phyloP scores from a whole-genome alignment of 1,140 invertebrate species.

The Rhynchophorus ferrugineus region DNA sequence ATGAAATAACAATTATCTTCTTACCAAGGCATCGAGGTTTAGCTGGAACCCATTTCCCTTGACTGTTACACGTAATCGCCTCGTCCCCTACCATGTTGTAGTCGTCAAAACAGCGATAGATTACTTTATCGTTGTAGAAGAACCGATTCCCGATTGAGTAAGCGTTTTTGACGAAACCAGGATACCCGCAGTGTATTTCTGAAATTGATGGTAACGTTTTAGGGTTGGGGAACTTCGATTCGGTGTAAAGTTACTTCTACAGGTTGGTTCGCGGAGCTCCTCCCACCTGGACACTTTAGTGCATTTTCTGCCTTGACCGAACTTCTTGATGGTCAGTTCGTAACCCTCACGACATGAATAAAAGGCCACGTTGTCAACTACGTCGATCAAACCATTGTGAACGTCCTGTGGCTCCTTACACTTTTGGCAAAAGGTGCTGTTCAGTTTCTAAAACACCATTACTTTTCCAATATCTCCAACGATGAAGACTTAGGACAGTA shows the following conservation, averaged over 20 bases:
- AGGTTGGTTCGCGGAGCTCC: conserved; percentile 40
- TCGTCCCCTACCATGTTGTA: conserved; percentile 45
- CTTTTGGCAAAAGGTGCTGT: conserved; percentile 45
- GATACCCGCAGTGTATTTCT: conserved; percentile 50
- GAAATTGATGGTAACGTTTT: conserved; percentile 18
- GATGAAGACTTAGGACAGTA: too few relatives aligned
- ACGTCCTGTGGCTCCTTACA: conserved; percentile 45
- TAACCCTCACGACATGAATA: conserved; percentile 51
- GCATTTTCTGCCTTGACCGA: conserved; percentile 40
- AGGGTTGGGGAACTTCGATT: too few relatives aligned
- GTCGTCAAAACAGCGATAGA: conserved; percentile 47
- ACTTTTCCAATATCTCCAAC: too few relatives aligned
- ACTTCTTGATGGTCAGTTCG: conserved; percentile 37
- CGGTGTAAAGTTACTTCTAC: conserved; percentile 40
- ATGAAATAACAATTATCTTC: too few relatives aligned
- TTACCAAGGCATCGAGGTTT: conserved; percentile 45
- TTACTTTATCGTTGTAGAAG: conserved; percentile 46
- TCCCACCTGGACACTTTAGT: conserved; percentile 48
- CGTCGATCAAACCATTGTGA: conserved; percentile 40
- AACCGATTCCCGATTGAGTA: conserved; percentile 46
- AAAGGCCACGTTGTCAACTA: conserved; percentile 35
- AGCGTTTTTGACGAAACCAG: conserved; percentile 50
- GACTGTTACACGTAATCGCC: conserved; percentile 43
- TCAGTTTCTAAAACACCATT: conserved; percentile 36
- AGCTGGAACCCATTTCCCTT: conserved; percentile 47